phyloP scores from a whole-genome alignment of 2,113 vertebrate species.

The Tupaia chinensis region DNA sequence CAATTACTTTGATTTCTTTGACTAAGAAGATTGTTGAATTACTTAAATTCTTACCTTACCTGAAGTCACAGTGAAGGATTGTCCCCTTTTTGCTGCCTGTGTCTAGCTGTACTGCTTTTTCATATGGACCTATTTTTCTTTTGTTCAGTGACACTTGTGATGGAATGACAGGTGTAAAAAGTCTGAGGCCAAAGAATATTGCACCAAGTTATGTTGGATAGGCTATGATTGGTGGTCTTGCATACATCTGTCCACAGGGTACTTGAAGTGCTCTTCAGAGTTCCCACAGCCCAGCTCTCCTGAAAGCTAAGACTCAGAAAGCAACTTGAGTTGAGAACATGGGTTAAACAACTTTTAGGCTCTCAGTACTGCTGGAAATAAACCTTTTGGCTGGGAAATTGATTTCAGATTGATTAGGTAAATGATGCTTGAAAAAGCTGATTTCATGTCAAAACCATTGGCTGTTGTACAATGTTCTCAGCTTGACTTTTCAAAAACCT shows the following conservation, averaged over 20 bases:
- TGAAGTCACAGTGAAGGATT: neutral
- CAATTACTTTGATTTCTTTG: neutral
- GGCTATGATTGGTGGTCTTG: neutral
- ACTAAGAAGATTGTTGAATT: neutral
- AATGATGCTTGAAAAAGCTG: neutral
- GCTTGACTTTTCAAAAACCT: neutral
- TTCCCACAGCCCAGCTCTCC: neutral
- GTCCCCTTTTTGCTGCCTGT: neutral
- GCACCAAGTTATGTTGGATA: neutral
- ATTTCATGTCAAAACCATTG: neutral
- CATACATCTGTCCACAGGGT: neutral
- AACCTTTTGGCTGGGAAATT: neutral
- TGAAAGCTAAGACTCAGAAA: neutral
- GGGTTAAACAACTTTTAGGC: neutral
- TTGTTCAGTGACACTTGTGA: neutral
- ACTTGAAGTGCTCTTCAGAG: neutral
- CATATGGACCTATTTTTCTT: neutral
- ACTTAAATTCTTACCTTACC: neutral
- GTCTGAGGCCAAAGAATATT: neutral
- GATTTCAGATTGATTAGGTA: conserved; percentile 40
- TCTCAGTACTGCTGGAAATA: neutral
- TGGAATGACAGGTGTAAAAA: neutral
- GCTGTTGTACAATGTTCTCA: neutral
- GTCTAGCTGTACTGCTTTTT: neutral
- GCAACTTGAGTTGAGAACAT: neutral